A percentile compares a stretch with the other conserved stretches of the same genome.
phyloP scores from a whole-genome alignment of 2,113 vertebrate genomes.

The Lathamus discolor region DNA sequence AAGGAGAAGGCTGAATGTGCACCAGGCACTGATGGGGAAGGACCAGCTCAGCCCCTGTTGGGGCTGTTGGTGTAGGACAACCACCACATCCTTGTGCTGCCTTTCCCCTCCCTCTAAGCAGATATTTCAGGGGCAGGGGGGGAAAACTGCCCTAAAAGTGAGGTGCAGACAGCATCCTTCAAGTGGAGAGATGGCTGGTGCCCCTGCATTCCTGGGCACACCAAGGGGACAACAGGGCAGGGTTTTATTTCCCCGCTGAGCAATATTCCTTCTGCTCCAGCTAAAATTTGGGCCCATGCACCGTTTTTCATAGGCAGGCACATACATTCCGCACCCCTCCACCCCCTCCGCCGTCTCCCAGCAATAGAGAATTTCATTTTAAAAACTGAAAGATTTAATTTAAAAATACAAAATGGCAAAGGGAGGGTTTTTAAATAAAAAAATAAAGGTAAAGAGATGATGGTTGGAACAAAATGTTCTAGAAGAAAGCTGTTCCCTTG shows the following conservation, averaged over 20 bases:
- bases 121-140: not conserved
- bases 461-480: constrained; percentile 70
- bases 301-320: not conserved
- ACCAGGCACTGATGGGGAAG: rapidly evolving
- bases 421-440: constrained; percentile 64
- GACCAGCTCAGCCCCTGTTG: not conserved
- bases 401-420: constrained; percentile 68
- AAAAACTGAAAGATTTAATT: constrained; percentile 69
- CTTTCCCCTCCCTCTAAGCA: not conserved
- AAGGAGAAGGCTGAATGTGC: not conserved
- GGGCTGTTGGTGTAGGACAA: not conserved
- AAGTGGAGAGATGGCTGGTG: not conserved
- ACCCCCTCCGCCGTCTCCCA: not conserved
- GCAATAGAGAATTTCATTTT: constrained; percentile 60
- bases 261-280: not conserved
- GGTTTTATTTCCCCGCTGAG: not conserved
- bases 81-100: rapidly evolving
- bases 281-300: not conserved
- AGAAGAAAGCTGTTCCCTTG: constrained; percentile 68
- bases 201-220: not conserved
- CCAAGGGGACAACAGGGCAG: not conserved
- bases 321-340: not conserved
- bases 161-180: not conserved
- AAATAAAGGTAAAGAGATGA: constrained; percentile 55
- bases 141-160: not conserved